Base-by-base conservation (phyloP, 2,797 vertebrate genomes). In the Gallinago solitaria region DNA sequence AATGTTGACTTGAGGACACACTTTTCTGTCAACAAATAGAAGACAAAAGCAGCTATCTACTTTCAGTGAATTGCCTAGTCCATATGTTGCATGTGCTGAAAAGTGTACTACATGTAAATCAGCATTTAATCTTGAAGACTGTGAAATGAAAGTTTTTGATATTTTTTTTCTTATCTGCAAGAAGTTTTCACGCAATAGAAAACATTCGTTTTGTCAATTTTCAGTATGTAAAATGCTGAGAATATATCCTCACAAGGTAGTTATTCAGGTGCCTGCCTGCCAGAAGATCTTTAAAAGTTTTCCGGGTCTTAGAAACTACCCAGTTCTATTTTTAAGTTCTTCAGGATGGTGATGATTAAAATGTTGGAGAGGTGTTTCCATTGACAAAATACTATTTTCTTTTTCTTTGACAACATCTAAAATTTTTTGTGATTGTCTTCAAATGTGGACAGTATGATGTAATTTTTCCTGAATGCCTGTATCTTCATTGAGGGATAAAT, bases 31-130 rank as follows among this genome's bases (percentile, higher is more conserved):
- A 43, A 60, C 9, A 28, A 37, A 15, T 19, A 27, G 75, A 54
- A 70, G 41, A 39, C 15, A 80, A 83, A 75, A 73, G 16, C 43
- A 67, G 20, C 11, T 39, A 21, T 20, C 27, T 87, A 3, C 20
- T 59, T 81, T 13, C 30, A 77, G 14, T 6, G 32, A 14, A 8
- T 54, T 53, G 15, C 6, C 41, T 32, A 5, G 16, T 54, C 83
- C 13, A 0, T 15, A 2, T 2, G 10, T 67, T 65, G 9, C 3
- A 4, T 7, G 18, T 71, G 12, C 12, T 54, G 41, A 51, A n/a
- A 57, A 53, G 3, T 11, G 8, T 16, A 3, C 10, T 28, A 1
- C 0, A 0, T 17, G 1, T 10, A 57, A 54, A 9, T 54, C 37
- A 61, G 6, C 20, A 14, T 24, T 64, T 64, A n/a, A 39, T 75